These are phyloP conservation scores for Sinocyclocheilus maitianheensis DNA, from an alignment of 2,113 vertebrate species.

Conservation along the genomic window DNA sequence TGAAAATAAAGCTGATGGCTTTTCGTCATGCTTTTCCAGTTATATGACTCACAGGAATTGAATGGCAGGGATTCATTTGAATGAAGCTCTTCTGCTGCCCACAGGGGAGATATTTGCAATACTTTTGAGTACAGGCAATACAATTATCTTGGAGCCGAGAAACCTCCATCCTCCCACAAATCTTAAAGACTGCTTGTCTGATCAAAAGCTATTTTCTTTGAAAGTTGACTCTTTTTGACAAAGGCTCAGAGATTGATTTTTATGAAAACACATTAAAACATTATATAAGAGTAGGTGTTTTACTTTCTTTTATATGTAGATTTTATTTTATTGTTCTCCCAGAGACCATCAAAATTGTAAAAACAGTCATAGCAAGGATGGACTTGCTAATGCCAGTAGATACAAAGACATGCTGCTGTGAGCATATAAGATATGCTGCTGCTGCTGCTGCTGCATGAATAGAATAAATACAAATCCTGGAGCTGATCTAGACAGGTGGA, in stretches of 20 bases:
- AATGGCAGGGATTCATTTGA: constrained; percentile 10
- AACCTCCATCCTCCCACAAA: not conserved
- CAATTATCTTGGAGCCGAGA: constrained; percentile 1
- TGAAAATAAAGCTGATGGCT: not conserved
- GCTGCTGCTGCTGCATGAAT: no score
- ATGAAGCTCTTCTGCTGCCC: not conserved
- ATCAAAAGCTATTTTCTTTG: not conserved
- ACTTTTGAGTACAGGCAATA: not conserved
- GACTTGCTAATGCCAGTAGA: no score
- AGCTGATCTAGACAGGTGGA: no score
- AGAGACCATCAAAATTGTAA: not conserved
- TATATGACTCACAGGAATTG: not conserved
- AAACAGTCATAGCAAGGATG: no score
- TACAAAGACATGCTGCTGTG: no score
- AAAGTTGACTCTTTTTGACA: not conserved
- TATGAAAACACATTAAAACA: not conserved
- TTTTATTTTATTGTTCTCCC: not conserved
- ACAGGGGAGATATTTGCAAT: constrained; percentile 1
- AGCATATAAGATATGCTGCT: no score
- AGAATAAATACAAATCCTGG: no score
- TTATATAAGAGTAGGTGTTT: not conserved
- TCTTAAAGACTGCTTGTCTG: not conserved
- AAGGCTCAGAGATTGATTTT: not conserved
- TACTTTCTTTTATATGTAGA: not conserved
- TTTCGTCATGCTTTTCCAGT: not conserved